These are phyloP conservation scores for Limnephilus lunatus DNA, from an alignment of 2,888 invertebrate species.

Conservation along the genomic window DNA sequence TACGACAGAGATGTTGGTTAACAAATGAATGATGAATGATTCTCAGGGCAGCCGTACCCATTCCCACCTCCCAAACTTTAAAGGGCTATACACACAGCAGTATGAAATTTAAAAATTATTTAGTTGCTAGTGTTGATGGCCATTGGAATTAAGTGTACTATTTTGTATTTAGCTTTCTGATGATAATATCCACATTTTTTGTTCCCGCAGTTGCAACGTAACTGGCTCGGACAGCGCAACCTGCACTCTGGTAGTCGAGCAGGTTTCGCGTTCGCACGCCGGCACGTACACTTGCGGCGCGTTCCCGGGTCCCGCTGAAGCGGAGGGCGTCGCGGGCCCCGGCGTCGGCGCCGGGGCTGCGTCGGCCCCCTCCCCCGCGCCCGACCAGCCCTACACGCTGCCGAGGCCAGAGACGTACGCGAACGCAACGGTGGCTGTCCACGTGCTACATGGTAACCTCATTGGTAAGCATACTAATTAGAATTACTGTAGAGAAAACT, in stretches of 20 bases:
- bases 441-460: conserved; percentile 79
- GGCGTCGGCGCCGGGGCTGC: conserved; percentile 2
- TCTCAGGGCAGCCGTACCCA: too few species aligned
- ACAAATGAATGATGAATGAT: too few species aligned
- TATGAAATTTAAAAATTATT: too few species aligned
- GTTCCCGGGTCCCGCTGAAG: conserved; percentile 64
- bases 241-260: conserved; percentile 76
- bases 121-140: too few species aligned
- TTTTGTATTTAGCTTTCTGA: background rate
- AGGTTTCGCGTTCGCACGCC: conserved; percentile 77
- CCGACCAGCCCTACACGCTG: conserved; percentile 68
- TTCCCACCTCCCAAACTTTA: too few species aligned
- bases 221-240: conserved; percentile 71
- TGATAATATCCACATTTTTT: background rate
- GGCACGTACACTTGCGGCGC: conserved; percentile 80
- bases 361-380: conserved; percentile 42
- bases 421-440: conserved; percentile 78
- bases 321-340: conserved; percentile 66
- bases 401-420: conserved; percentile 72
- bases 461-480: conserved; percentile 54
- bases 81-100: too few species aligned
- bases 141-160: background rate
- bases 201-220: conserved; percentile 73
- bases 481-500: background rate
- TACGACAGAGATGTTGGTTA: too few species aligned